Evolutionary conservation across 2,888 invertebrate species (phyloP).

Genomic region (Campoletis raptor): DNA sequence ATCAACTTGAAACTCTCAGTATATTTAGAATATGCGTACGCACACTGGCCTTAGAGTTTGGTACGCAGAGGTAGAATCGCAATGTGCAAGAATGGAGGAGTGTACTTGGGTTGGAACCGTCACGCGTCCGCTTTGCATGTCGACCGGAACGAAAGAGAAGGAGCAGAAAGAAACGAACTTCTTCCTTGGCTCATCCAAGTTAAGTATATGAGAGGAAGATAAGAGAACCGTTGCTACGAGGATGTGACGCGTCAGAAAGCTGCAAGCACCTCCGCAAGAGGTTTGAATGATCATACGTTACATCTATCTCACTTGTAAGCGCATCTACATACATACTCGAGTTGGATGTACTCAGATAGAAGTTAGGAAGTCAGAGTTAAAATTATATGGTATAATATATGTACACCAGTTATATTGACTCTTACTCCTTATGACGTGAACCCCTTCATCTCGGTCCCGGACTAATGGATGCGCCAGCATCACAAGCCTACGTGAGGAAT

Average conservation of each 20-base stretch:
- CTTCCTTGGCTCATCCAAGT: conserved; percentile 22
- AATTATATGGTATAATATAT: conserved; percentile 1
- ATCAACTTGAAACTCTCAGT: conserved; percentile 32
- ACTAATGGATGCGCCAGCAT: conserved; percentile 68
- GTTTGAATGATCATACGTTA: conserved; percentile 48
- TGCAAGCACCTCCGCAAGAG: conserved; percentile 39
- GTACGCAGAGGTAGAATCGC: conserved; percentile 11
- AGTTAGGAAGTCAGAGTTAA: conserved; percentile 22
- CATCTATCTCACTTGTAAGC: conserved; percentile 21
- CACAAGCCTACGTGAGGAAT: conserved; percentile 65
- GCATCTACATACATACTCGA: conserved; percentile 32
- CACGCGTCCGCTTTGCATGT: conserved; percentile 32
- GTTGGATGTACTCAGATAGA: conserved; percentile 27
- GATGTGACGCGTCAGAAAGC: conserved; percentile 48
- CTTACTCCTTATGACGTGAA: conserved; percentile 9
- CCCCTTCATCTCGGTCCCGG: conserved; percentile 60
- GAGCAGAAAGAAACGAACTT: not conserved
- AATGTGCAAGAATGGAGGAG: conserved; percentile 9
- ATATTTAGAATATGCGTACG: conserved; percentile 55
- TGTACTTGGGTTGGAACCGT: conserved; percentile 43
- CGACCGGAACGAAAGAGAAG: not conserved
- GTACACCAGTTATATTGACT: not conserved
- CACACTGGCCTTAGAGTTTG: conserved; percentile 11
- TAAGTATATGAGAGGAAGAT: not conserved
- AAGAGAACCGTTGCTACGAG: conserved; percentile 1